phyloP scores from a whole-genome alignment of 2,797 vertebrate genomes.

The Heliangelus exortis region DNA sequence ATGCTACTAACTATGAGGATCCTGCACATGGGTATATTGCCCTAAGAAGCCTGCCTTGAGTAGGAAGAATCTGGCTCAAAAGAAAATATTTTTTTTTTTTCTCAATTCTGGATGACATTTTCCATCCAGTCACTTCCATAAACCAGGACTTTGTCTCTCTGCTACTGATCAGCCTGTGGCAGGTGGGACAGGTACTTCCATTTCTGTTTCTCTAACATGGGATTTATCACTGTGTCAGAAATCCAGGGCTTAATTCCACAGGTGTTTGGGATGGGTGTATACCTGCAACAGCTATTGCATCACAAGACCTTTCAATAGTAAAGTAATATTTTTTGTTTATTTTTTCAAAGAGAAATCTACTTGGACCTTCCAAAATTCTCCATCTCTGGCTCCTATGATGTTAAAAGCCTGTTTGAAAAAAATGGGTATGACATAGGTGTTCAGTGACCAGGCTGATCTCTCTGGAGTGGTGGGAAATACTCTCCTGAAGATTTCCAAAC shows the following conservation, averaged over 20 bases:
- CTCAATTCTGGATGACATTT: not conserved
- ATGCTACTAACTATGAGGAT: not conserved
- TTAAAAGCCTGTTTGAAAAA: constrained; percentile 57
- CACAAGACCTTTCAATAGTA: not conserved
- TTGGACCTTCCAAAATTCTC: constrained; percentile 74
- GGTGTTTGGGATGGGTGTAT: not conserved
- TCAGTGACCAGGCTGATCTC: constrained; percentile 59
- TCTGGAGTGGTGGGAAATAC: constrained; percentile 41
- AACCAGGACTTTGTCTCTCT: not conserved
- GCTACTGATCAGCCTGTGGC: not conserved
- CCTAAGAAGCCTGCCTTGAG: not conserved
- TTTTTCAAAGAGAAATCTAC: constrained; percentile 48
- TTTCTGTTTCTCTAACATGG: not conserved
- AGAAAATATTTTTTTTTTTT: not conserved
- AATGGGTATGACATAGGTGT: constrained; percentile 65
- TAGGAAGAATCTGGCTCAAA: not conserved
- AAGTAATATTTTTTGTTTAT: not conserved
- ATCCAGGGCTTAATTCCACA: not conserved
- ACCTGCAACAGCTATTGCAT: not conserved
- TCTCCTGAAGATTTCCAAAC: constrained; percentile 66
- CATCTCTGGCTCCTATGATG: constrained; percentile 46
- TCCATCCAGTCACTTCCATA: not conserved
- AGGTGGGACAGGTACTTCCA: not conserved
- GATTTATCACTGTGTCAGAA: not conserved
- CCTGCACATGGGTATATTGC: not conserved